phyloP scores from a whole-genome alignment of 2,888 invertebrate species.

The Mythimna ferrago region DNA sequence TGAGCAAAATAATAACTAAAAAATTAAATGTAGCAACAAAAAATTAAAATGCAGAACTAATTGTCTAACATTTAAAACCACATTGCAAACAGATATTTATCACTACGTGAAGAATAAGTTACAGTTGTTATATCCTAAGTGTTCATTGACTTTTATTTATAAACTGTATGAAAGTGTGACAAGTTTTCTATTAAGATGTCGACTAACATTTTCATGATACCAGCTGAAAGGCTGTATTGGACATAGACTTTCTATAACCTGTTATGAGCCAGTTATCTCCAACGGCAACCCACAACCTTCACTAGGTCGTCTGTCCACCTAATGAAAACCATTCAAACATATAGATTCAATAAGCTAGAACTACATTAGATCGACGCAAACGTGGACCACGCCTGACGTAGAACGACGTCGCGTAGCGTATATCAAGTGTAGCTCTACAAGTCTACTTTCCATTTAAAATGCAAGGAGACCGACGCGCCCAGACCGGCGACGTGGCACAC shows the following conservation, averaged over 20 bases:
- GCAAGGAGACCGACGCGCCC: too few species aligned
- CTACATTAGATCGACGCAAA: too few species aligned
- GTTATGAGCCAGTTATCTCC: constrained; percentile 45
- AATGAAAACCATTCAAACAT: constrained; percentile 42
- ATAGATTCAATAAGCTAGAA: not conserved
- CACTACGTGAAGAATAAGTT: constrained; percentile 4
- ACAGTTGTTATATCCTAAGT: not conserved
- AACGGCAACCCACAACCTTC: constrained; percentile 31
- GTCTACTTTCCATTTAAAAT: too few species aligned
- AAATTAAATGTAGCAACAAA: constrained; percentile 4
- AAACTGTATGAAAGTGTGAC: not conserved
- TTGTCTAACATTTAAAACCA: constrained; percentile 20
- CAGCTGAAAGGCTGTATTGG: constrained; percentile 7
- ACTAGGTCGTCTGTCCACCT: constrained; percentile 36
- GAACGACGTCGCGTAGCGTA: too few species aligned
- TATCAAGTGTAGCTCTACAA: too few species aligned
- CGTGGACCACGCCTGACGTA: too few species aligned
- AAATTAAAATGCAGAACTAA: constrained; percentile 11
- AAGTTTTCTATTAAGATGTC: not conserved
- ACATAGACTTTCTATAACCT: constrained; percentile 30
- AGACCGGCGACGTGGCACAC: too few species aligned
- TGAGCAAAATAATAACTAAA: constrained; percentile 39
- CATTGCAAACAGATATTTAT: not conserved
- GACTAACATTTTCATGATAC: constrained; percentile 5
- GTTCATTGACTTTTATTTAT: constrained; percentile 14